Base-by-base conservation (phyloP, 1,140 invertebrate genomes). In the Macrobrachium rosenbergii region DNA sequence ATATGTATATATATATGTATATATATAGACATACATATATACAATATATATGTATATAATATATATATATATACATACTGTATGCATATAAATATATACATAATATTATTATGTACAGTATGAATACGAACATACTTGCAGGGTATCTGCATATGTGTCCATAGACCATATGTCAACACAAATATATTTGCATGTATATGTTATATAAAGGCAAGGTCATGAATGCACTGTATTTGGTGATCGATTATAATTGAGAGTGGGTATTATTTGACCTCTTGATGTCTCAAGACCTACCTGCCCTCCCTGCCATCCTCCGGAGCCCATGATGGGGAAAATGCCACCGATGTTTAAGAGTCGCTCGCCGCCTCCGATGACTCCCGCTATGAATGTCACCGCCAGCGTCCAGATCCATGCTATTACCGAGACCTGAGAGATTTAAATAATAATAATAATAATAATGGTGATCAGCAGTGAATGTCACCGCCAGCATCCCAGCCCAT, bases 321-420 rank as follows among this genome's bases (percentile, higher is more conserved):
- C 97, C 81, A 94, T 95, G 92, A 99, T 99, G 6, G 98, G 98
- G 93, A 99, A 99, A 90, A 99, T 98, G 28, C 97, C 98, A 75
- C 98, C 99, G 92, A 99, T 99, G 92, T 99, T 97, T 87, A 99
- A 93, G 87, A 96, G 95, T 92, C 76, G 78, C 23, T 86, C 72
- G 17, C 59, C 52, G 8, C 17, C 45, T 10, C 21, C 43, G 69
- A 23, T 37, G 62, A n/a, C 64, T 19, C 19, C 64, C 19, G 28
- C 63, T 12, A 69, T 62, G n/a, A 73, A 78, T 58, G 58, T 58
- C 69, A 58, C 60, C 0, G 21, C 62, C 73, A 23, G 17, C 72
- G 73, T 19, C 67, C 73, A 64, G 28, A n/a, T 23, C 85, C 84
- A 87, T 23, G 77, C 52, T 2, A 16, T 21, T 59, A 37, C n/a